phyloP scores from a whole-genome alignment of 2,113 vertebrate species.

The Sinocyclocheilus rhinocerous region DNA sequence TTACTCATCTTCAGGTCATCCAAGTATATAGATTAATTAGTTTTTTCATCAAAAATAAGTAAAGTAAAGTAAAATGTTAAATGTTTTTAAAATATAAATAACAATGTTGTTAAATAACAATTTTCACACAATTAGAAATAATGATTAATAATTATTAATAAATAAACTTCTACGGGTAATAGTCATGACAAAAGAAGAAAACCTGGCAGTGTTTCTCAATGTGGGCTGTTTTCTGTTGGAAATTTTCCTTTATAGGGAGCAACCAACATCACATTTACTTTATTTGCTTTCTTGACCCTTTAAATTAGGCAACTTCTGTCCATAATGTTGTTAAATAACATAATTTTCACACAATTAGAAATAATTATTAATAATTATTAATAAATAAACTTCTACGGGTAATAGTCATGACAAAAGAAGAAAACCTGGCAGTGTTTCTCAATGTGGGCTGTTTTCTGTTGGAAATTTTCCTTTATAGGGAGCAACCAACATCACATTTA shows the following conservation, averaged over 20 bases:
- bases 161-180: background rate
- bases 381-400: background rate
- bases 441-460: conserved; percentile 29
- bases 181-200: conserved; percentile 2
- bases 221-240: conserved; percentile 30
- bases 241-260: conserved; percentile 16
- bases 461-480: conserved; percentile 28
- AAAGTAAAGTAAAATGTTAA: background rate
- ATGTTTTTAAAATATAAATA: no score
- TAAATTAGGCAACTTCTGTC: background rate
- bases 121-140: background rate
- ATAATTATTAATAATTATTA: background rate
- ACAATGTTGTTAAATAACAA: background rate
- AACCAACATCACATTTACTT: conserved; percentile 24
- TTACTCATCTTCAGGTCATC: no score
- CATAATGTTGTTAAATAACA: no score
- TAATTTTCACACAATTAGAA: no score
- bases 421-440: background rate
- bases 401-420: conserved; percentile 6
- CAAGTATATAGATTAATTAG: no score
- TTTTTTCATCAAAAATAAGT: background rate
- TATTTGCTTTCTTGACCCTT: conserved; percentile 37
- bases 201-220: background rate
- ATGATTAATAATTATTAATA: background rate
- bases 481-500: conserved; percentile 9